Base-by-base conservation (phyloP, 2,113 vertebrate species). In the Hiodon alosoides region DNA sequence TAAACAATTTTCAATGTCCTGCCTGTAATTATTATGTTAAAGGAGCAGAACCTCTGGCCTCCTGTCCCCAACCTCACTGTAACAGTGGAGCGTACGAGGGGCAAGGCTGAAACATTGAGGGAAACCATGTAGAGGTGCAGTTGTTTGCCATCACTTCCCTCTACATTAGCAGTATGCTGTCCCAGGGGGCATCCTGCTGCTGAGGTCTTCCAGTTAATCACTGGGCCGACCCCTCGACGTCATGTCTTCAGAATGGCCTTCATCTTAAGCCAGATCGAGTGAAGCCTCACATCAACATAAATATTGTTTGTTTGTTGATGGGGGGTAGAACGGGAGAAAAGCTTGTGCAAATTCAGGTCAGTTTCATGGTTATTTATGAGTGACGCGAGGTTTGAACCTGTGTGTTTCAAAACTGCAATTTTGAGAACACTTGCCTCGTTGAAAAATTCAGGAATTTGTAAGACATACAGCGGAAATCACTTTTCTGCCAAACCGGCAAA, bases 401-500 rank as follows among this genome's bases (percentile, higher is more conserved):
- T 69, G 70, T 52, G 17, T 52, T 52, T 55, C 16, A 46, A 65
- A 66, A 77, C 52, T 51, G 10, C 61, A 58, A 14, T 64, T 62
- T 62, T 54, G 58, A 69, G 48, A 78, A 69, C 11, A 57, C 55
- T 65, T 58, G 14, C 58, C 52, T 60, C 67, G 66, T 73, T 69
- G 52, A 67, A 70, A 52, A 16, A 55, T 70, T 76, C 67, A 61
- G 48, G 62, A 17, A 70, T 73, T 70, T 48, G 67, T 14, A n/a
- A 57, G 62, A 54, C 69, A 11, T 74, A 75, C 67, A 74, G 58
- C 31, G 53, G 47, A 75, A 64, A 57, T 57, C 67, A 55, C 75
- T 74, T 78, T 74, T 55, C 57, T 75, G 61, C 72, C 73, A 52
- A 51, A 74, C 58, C 54, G 57, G 68, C 67, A 68, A 62, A 71